A percentile compares a stretch with the other conserved stretches of the same genome.
phyloP scores from a whole-genome alignment of 2,113 vertebrate genomes.

The Vombatus ursinus region DNA sequence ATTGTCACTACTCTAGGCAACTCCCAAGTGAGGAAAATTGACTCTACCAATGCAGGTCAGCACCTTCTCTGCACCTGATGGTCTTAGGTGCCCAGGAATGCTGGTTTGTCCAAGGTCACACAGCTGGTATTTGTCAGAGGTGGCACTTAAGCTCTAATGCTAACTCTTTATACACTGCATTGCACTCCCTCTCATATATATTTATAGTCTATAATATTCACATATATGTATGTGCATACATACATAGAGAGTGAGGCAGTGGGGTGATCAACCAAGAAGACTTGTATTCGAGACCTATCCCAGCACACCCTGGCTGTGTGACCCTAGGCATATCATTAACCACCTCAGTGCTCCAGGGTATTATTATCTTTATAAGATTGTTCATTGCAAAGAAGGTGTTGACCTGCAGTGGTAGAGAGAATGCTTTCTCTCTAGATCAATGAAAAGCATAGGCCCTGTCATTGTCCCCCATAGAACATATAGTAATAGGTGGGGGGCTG shows the following conservation, averaged over 20 bases:
- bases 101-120: background rate
- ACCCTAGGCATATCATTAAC: no score
- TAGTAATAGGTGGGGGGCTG: background rate
- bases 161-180: background rate
- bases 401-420: background rate
- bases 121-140: background rate
- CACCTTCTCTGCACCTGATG: background rate
- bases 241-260: background rate
- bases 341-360: background rate
- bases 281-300: background rate
- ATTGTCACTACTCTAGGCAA: background rate
- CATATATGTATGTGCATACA: background rate
- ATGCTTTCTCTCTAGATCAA: background rate
- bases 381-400: background rate
- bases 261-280: background rate
- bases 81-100: background rate
- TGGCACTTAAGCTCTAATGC: background rate
- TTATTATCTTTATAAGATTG: background rate
- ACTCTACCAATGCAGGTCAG: background rate
- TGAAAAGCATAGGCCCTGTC: background rate
- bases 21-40: background rate
- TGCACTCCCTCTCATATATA: background rate
- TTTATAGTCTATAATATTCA: background rate
- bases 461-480: background rate
- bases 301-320: background rate